Base-by-base conservation (phyloP, 2,888 invertebrate species). In the Zygaena filipendulae region DNA sequence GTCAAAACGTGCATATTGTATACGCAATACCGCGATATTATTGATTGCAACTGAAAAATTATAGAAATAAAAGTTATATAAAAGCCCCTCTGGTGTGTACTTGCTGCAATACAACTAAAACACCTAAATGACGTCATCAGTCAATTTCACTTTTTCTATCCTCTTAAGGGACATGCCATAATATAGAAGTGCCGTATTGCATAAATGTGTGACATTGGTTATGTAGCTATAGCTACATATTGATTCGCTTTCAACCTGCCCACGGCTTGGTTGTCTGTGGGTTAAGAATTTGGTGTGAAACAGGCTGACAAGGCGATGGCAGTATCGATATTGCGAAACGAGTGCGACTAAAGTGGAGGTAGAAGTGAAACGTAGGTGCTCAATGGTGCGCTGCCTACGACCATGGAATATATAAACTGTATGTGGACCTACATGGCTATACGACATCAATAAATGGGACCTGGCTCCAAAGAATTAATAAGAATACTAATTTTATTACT, bases 161-260 rank as follows among this genome's bases (percentile, higher is more conserved):
- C 52, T 47, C 56, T 63, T 64, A 67, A 57, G 66, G 64, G 56
- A 53, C 59, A 55, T 42, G 43, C 66, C 61, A 57, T 63, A n/a
- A n/a, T n/a, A 68, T 59, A 47, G 49, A 58, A 50, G 33, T 34
- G 48, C 16, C 4, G 16, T 6, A 16, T 74, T 72, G 64, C 74
- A 64, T 66, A 74, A 72, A 7, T 16, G 4, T 16, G 7, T 16
- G 16, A 6, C 16, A n/a, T n/a, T n/a, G n/a, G n/a, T n/a, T n/a
- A n/a, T n/a, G n/a, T n/a, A n/a, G n/a, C n/a, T n/a, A n/a, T n/a
- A n/a, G n/a, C n/a, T n/a, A n/a, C 7, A 16, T 42, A 41, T 43
- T 51, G 61, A 57, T 59, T 63, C 56, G 63, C 74, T 75, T 75
- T 75, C 67, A 70, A 71, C 63, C 71, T 61, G 63, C 74, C 75